phyloP scores from a whole-genome alignment of 2,113 vertebrate species.

The Larimichthys crocea region DNA sequence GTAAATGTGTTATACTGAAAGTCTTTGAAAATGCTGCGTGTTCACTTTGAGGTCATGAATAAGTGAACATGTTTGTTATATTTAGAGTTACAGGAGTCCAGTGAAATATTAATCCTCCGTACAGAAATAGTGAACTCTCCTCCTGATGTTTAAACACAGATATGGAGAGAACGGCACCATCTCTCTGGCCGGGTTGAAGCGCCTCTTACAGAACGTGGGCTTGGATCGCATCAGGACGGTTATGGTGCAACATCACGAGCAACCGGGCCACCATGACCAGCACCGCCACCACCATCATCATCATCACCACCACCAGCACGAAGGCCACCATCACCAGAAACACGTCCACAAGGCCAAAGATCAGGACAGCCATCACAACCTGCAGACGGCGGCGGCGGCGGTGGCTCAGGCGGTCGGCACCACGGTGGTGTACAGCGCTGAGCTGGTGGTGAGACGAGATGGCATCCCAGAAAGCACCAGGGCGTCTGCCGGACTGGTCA shows the following conservation, averaged over 20 bases:
- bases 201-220: constrained; percentile 89
- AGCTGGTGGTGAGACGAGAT: constrained; percentile 12
- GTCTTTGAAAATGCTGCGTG: too few species aligned
- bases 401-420: constrained; percentile 66
- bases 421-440: constrained; percentile 47
- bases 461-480: background rate
- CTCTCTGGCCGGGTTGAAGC: constrained; percentile 89
- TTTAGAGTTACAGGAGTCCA: too few species aligned
- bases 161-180: constrained; percentile 91
- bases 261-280: constrained; percentile 35
- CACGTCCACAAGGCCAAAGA: constrained; percentile 43
- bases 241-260: constrained; percentile 82
- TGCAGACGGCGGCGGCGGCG: too few species aligned
- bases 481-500: constrained; percentile 15
- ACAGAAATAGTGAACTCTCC: too few species aligned
- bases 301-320: constrained; percentile 4
- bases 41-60: too few species aligned
- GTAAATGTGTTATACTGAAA: too few species aligned
- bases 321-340: constrained; percentile 58
- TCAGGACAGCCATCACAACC: constrained; percentile 66
- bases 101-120: too few species aligned
- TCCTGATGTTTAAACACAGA: constrained; percentile 36
- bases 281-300: constrained; percentile 26
- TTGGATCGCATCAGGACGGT: constrained; percentile 87
- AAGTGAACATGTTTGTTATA: too few species aligned